phyloP scores from a whole-genome alignment of 1,140 invertebrate species.

The Drosophila ohnishii region DNA sequence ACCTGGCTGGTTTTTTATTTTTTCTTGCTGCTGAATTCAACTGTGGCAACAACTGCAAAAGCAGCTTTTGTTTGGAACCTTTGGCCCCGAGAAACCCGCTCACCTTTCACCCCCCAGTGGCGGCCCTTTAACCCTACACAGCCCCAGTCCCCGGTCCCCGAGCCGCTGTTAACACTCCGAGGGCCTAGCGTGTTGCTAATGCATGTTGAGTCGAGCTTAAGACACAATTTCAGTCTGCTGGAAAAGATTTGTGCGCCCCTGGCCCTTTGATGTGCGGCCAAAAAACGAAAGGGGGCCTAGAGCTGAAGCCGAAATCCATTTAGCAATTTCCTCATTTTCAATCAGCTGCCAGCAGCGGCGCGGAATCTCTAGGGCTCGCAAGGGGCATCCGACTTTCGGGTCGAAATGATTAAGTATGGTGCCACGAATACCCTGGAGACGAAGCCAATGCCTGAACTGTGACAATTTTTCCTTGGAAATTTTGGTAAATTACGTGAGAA shows the following conservation, averaged over 20 bases:
- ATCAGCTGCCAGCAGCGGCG: slow-evolving; percentile 31
- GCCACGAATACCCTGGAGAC: slow-evolving; percentile 18
- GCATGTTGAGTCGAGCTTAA: slow-evolving; percentile 78
- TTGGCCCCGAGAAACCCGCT: slow-evolving; percentile 8
- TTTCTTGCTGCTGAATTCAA: slow-evolving; percentile 49
- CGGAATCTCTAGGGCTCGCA: slow-evolving; percentile 6
- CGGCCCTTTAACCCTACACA: slow-evolving; percentile 10
- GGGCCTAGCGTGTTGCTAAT: slow-evolving; percentile 66
- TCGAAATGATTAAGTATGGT: slow-evolving; percentile 39
- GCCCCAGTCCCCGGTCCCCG: background rate
- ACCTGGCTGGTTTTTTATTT: slow-evolving; percentile 12
- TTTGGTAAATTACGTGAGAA: too few species aligned
- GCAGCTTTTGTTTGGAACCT: slow-evolving; percentile 54
- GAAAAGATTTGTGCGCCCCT: slow-evolving; percentile 51
- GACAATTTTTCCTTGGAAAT: slow-evolving; percentile 1
- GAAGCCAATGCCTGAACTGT: background rate
- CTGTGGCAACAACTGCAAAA: slow-evolving; percentile 59
- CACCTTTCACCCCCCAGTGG: background rate
- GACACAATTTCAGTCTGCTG: slow-evolving; percentile 72
- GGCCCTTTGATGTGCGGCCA: slow-evolving; percentile 56
- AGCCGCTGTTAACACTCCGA: slow-evolving; percentile 9
- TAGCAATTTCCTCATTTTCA: slow-evolving; percentile 59
- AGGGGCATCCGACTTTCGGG: background rate
- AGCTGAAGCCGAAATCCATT: slow-evolving; percentile 56
- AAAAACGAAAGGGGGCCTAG: slow-evolving; percentile 15